phyloP scores from a whole-genome alignment of 23 tunicate species.

The Halocynthia roretzi region DNA sequence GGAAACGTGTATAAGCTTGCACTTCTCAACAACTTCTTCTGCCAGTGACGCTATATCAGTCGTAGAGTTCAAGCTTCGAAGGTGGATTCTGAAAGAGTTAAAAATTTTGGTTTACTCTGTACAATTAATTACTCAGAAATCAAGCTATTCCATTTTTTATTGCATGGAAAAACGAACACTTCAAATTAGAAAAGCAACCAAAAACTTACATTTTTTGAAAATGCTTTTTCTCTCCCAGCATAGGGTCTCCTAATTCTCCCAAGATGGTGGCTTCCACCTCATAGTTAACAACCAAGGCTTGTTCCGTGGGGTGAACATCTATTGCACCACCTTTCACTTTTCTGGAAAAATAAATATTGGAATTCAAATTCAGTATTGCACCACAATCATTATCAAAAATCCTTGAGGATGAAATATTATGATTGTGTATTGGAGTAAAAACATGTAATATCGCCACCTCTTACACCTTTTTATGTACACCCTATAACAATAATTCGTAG shows the following conservation, averaged over 20 bases:
- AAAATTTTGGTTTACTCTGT: not conserved
- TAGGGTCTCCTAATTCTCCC: slow-evolving; percentile 91
- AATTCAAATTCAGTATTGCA: too few relatives aligned
- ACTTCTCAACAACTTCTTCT: slow-evolving; percentile 81
- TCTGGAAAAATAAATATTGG: slow-evolving; percentile 18
- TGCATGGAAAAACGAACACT: not conserved
- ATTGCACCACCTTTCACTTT: slow-evolving; percentile 92
- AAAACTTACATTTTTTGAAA: slow-evolving; percentile 89
- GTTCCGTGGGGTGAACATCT: slow-evolving; percentile 94
- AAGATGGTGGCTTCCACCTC: slow-evolving; percentile 95
- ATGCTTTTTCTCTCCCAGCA: slow-evolving; percentile 91
- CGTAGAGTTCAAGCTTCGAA: slow-evolving; percentile 69
- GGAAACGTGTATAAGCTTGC: slow-evolving; percentile 77
- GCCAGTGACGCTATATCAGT: slow-evolving; percentile 92
- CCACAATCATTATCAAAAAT: too few relatives aligned
- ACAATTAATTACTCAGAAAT: not conserved
- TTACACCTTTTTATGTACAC: too few relatives aligned
- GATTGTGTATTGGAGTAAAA: too few relatives aligned
- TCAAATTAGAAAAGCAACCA: not conserved
- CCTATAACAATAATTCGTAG: too few relatives aligned
- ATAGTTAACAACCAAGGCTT: slow-evolving; percentile 89
- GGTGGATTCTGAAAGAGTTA: slow-evolving; percentile 47
- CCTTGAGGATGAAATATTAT: too few relatives aligned
- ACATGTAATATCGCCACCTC: too few relatives aligned
- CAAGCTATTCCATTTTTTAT: not conserved